Evolutionary conservation across 2,888 invertebrate genomes (phyloP).

Genomic region (Anaspis maculata): DNA sequence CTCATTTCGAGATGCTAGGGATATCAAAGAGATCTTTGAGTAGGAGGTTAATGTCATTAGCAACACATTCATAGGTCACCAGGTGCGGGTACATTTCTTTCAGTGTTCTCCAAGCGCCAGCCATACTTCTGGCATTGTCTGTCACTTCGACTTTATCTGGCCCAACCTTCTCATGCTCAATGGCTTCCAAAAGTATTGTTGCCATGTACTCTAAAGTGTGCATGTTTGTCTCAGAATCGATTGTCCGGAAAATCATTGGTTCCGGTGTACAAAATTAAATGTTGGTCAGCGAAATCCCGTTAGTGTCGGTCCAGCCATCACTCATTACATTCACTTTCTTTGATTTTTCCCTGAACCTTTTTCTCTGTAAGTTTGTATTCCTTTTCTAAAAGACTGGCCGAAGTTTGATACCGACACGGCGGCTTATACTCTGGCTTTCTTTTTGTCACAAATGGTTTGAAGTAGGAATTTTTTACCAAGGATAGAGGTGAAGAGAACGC

Average conservation of each 20-base stretch:
- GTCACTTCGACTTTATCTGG: constrained; percentile 5
- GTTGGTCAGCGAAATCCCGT: not conserved
- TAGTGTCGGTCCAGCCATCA: not conserved
- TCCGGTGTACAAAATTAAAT: not conserved
- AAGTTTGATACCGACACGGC: no score
- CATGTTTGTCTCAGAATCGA: constrained; percentile 2
- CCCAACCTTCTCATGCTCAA: constrained; percentile 4
- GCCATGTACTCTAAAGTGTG: constrained; percentile 7
- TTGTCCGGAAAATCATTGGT: constrained; percentile 3
- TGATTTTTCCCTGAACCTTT: no score
- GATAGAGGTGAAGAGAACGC: no score
- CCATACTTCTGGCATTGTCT: constrained; percentile 9
- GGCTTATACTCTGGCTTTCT: no score
- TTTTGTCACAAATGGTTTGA: no score
- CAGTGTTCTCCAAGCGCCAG: constrained; percentile 5
- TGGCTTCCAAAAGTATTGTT: constrained; percentile 1
- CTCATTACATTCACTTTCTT: no score
- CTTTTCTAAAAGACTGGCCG: no score
- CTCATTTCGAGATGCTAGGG: not conserved
- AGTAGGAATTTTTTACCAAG: no score
- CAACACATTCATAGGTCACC: constrained; percentile 7
- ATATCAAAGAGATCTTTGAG: constrained; percentile 4
- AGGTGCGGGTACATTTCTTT: constrained; percentile 7
- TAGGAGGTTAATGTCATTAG: constrained; percentile 6
- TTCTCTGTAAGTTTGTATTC: no score